Conservation (phyloP, 1,140 invertebrate species). For the Drosophila triauraria region DNA sequence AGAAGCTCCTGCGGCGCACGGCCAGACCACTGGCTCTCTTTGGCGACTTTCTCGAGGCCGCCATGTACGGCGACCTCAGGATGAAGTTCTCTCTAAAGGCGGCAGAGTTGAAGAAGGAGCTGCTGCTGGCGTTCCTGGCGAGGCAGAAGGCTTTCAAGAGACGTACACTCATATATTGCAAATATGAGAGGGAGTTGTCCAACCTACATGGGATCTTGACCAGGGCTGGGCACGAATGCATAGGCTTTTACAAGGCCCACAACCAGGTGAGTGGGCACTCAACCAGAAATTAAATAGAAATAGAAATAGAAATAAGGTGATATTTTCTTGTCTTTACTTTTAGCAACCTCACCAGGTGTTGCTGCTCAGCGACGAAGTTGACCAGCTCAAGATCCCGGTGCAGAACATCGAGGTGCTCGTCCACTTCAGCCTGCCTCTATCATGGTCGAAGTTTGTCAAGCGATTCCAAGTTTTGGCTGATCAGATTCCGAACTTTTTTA, state of each 20-base stretch:
- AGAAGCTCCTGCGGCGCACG: slow-evolving; percentile 9
- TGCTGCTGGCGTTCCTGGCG: slow-evolving; percentile 22
- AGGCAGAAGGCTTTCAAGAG: not conserved
- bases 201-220: not conserved
- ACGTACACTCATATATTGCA: slow-evolving; percentile 54
- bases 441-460: slow-evolving; percentile 42
- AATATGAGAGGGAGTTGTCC: slow-evolving; percentile 20
- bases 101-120: slow-evolving; percentile 3
- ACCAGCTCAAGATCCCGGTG: slow-evolving; percentile 31
- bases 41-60: slow-evolving; percentile 55
- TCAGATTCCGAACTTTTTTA: slow-evolving; percentile 41
- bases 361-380: slow-evolving; percentile 27
- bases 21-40: slow-evolving; percentile 44
- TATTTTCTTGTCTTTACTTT: not conserved
- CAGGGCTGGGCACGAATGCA: slow-evolving; percentile 23
- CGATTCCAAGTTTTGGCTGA: slow-evolving; percentile 48
- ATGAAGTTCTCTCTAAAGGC: slow-evolving; percentile 16
- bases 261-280: slow-evolving; percentile 7
- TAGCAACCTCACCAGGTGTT: slow-evolving; percentile 41
- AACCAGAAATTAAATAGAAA: too few relatives aligned
- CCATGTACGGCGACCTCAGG: slow-evolving; percentile 52
- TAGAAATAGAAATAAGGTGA: too few relatives aligned
- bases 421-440: slow-evolving; percentile 49
- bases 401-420: slow-evolving; percentile 47
- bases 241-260: not conserved